Base-by-base conservation (phyloP, 1,140 invertebrate species). In the Sminthurides bifidus region DNA sequence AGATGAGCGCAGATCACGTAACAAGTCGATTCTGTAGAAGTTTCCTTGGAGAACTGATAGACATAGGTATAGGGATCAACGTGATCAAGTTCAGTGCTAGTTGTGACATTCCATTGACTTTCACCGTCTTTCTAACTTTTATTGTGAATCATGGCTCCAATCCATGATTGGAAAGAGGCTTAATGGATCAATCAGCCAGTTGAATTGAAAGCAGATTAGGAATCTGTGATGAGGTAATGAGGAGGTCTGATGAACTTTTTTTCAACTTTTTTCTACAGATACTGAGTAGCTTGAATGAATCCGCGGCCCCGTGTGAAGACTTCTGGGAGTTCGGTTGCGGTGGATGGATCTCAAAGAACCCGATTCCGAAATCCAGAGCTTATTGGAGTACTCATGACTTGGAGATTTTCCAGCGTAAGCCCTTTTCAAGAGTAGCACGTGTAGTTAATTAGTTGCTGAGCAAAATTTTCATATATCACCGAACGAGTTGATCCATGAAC, bases 241-340 rank as follows among this genome's bases (percentile, higher is more conserved):
- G 12, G 17, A 5, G 5, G 10, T 8, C 17, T n/a, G n/a, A n/a
- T n/a, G n/a, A n/a, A n/a, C n/a, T 43, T 43, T 12, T 43, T 43
- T 43, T 43, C 21, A 12, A 8, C 12, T 43, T 43, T 6, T 21
- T 43, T 21, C 65, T 60, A 26, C 61, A 73, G 70, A 65, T 79
- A 21, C 58, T 79, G 14, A 65, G 69, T 4, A 68, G 70, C 24
- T 70, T 80, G 63, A 75, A 80, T 59, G 55, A 64, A 8, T 69
- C 62, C 2, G 68, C 70, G 2, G 66, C 73, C 41, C 76, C 78
- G 3, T 81, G 79, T 61, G 66, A 73, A 12, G 72, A 80, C 63
- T 78, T 80, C 60, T 77, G 75, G 68, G 66, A 73, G 38, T 81
- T 74, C 63, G 70, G 77, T 5, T 81, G 79, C 63, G 76, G 77